Base-by-base conservation (phyloP, 2,888 invertebrate genomes). In the Torymus texanus region DNA sequence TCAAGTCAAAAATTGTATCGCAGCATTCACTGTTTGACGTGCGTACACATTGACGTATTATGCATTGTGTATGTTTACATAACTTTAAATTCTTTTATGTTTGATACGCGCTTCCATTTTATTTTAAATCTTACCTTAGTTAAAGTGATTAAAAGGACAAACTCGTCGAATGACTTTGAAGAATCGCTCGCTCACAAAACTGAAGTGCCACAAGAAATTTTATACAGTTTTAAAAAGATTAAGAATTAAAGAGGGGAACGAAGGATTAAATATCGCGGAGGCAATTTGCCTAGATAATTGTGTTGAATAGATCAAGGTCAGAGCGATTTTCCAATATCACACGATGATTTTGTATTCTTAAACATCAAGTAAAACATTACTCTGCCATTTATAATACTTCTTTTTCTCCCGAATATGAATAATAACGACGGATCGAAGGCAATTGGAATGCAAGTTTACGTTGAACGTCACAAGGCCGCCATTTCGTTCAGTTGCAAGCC, bases 391-490 rank as follows among this genome's bases (percentile, higher is more conserved):
- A 85, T 85, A 86, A 85, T 83, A 85, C 83, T 85, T 85, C 80
- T 85, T 84, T 84, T 84, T 85, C 83, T 77, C 41, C 65, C 62
- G 29, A 77, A 62, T 78, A 71, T 62, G 79, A 85, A 88, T 86
- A 87, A 87, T 85, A 89, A 90, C 90, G 87, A 88, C 85, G 84
- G 87, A 86, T 87, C 87, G 82, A 82, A 82, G 85, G 87, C 88
- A 87, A 86, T 88, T 87, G 87, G 86, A 82, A 85, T 87, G 87
- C 88, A 86, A 87, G 79, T 84, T 82, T 82, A 84, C 85, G 84
- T 84, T 84, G 85, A 86, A 84, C 82, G 82, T 83, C 81, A 81
- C 80, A 41, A 41, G 41, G 81, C 74, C 84, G 85, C 84, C 83
- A 84, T 86, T 83, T 68, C 41, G 4, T 85, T 84, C 82, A 84